Evolutionary conservation across 2,113 vertebrate species (phyloP).

Genomic region (Chaetodon trifascialis): DNA sequence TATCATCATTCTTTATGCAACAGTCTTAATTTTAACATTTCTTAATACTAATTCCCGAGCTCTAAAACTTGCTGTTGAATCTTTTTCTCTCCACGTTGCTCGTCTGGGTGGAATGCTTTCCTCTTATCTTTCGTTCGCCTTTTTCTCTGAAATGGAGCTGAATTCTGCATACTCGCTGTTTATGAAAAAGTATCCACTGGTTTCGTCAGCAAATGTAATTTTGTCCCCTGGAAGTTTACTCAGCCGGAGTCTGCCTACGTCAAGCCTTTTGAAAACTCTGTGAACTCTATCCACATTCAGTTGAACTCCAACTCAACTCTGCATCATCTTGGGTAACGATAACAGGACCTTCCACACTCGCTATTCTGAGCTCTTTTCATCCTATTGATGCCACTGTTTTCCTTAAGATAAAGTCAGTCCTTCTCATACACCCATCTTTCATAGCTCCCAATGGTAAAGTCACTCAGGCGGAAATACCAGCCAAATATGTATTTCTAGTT

Average conservation of each 20-base stretch:
- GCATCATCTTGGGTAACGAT: conserved; percentile 13
- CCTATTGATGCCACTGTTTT: conserved; percentile 2
- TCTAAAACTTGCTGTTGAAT: conserved; percentile 12
- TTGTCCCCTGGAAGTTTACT: conserved; percentile 33
- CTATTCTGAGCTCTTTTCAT: conserved; percentile 21
- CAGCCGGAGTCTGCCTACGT: neutral
- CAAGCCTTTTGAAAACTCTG: conserved; percentile 26
- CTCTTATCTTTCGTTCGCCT: conserved; percentile 21
- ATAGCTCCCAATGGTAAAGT: conserved; percentile 10
- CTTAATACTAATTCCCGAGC: conserved; percentile 12
- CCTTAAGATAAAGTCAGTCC: conserved; percentile 29
- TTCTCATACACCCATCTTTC: neutral
- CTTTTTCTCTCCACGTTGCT: conserved; percentile 12
- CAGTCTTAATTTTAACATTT: conserved; percentile 9
- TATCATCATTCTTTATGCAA: neutral
- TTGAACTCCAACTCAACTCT: conserved; percentile 45
- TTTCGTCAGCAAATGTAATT: conserved; percentile 34
- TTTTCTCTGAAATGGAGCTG: conserved; percentile 15
- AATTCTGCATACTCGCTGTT: conserved; percentile 37
- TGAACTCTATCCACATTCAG: conserved; percentile 32
- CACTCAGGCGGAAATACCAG: conserved; percentile 35
- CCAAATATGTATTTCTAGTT: conserved; percentile 12
- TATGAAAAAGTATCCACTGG: conserved; percentile 22
- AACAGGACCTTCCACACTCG: neutral
- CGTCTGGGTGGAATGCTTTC: neutral